These are phyloP conservation scores for Halictus ligatus DNA, from an alignment of 2,888 invertebrate genomes.

Conservation along the genomic window DNA sequence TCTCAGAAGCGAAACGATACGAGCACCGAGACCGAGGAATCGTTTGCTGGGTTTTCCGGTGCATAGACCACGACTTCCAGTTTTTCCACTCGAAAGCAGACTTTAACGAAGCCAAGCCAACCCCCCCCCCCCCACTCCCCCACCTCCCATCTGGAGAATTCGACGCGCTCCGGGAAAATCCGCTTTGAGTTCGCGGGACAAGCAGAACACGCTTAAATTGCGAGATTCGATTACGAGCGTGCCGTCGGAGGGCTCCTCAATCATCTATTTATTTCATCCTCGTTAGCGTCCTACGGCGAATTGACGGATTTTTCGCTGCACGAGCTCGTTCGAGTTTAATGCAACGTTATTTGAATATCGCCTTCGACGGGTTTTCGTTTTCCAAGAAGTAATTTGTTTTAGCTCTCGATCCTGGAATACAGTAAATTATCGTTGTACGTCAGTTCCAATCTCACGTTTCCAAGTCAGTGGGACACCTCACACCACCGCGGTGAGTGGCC, in stretches of 20 bases:
- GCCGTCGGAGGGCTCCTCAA: background rate
- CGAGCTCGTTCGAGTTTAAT: background rate
- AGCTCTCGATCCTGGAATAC: background rate
- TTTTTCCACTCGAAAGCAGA: background rate
- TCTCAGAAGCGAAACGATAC: background rate
- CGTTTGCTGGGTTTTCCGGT: background rate
- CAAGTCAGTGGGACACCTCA: too few species aligned
- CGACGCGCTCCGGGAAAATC: background rate
- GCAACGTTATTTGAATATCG: background rate
- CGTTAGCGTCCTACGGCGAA: too few species aligned
- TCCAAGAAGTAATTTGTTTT: background rate
- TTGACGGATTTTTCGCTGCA: too few species aligned
- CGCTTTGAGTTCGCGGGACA: too few species aligned
- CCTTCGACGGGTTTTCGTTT: background rate
- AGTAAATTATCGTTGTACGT: too few species aligned
- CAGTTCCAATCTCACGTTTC: too few species aligned
- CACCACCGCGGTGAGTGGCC: too few species aligned
- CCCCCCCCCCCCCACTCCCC: background rate
- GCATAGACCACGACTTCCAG: background rate
- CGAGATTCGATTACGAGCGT: background rate
- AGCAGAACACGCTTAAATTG: background rate
- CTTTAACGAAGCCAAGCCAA: constrained; percentile 7
- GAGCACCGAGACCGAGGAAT: background rate
- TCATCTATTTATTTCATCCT: background rate
- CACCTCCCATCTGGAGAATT: background rate